phyloP scores from a whole-genome alignment of 2,888 invertebrate species.

The Drosophila antonietae region DNA sequence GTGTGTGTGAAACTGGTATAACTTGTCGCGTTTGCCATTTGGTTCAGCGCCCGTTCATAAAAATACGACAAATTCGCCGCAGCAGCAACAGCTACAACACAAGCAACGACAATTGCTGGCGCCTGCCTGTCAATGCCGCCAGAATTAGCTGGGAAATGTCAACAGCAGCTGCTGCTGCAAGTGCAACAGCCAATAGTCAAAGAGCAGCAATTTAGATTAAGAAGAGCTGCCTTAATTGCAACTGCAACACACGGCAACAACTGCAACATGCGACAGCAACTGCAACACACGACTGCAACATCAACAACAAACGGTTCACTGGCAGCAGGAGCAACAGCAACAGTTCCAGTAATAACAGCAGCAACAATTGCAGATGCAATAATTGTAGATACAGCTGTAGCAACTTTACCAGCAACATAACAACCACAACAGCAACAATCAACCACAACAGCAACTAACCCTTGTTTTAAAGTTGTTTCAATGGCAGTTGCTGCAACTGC shows the following conservation, averaged over 20 bases:
- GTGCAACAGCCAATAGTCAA: not conserved
- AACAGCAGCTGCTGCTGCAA: slow-evolving; percentile 2
- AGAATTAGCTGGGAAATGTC: slow-evolving; percentile 48
- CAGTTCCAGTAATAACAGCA: not conserved
- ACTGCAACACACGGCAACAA: not conserved
- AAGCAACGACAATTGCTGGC: slow-evolving; percentile 27
- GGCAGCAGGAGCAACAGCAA: not conserved
- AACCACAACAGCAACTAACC: not conserved
- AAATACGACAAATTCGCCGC: slow-evolving; percentile 46
- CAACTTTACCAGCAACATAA: not conserved
- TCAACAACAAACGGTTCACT: too few relatives aligned
- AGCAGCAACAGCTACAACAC: slow-evolving; percentile 28
- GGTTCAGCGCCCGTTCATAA: slow-evolving; percentile 71
- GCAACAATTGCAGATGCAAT: not conserved
- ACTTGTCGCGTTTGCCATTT: slow-evolving; percentile 64
- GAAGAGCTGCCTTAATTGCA: not conserved
- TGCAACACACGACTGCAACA: not conserved
- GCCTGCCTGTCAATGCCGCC: slow-evolving; percentile 49
- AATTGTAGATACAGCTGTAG: not conserved
- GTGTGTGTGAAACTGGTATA: slow-evolving; percentile 59
- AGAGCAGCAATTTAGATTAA: not conserved
- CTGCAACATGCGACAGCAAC: not conserved
- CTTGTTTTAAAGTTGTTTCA: not conserved
- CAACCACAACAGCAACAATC: not conserved
- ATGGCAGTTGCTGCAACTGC: not conserved